A percentile compares a stretch with the other conserved stretches of the same genome.
These are phyloP conservation scores for Apodemia hepburni DNA, from an alignment of 2,888 invertebrate genomes.

Conservation along the genomic window DNA sequence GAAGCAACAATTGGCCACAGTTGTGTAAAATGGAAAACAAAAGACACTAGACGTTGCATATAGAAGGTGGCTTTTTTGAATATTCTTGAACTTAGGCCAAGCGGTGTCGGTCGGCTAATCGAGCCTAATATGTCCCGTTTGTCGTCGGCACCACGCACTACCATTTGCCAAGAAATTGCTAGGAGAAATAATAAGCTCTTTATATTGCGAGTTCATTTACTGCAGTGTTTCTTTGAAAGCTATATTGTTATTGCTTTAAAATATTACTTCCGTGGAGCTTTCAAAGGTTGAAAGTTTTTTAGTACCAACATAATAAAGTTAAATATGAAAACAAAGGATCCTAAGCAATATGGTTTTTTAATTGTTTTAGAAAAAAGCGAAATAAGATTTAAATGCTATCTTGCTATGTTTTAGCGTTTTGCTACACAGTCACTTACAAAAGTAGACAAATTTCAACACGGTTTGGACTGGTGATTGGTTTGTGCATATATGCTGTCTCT, in stretches of 20 bases:
- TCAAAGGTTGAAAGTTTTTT: not conserved
- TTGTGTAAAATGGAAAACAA: slow-evolving; percentile 44
- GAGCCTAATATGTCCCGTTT: slow-evolving; percentile 44
- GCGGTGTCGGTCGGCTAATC: slow-evolving; percentile 46
- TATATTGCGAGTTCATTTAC: slow-evolving; percentile 13
- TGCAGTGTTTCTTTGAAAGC: slow-evolving; percentile 2
- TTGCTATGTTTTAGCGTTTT: no score
- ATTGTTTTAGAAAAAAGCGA: no score
- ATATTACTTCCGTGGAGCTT: not conserved
- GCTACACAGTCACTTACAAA: no score
- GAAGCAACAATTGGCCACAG: slow-evolving; percentile 58
- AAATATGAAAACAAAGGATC: no score
- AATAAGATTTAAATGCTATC: no score
- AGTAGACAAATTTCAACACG: no score
- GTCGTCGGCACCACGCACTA: slow-evolving; percentile 28
- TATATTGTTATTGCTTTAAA: slow-evolving; percentile 4
- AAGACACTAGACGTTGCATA: slow-evolving; percentile 42
- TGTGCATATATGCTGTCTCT: no score
- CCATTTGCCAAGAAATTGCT: slow-evolving; percentile 29
- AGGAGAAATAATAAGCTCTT: slow-evolving; percentile 18
- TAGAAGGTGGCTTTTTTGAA: slow-evolving; percentile 44
- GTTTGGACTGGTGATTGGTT: no score
- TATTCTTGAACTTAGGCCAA: slow-evolving; percentile 56
- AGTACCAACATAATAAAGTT: not conserved
- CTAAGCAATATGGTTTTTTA: no score